phyloP scores from a whole-genome alignment of 64 coral and sea anemone genomes.

The Montipora capricornis region DNA sequence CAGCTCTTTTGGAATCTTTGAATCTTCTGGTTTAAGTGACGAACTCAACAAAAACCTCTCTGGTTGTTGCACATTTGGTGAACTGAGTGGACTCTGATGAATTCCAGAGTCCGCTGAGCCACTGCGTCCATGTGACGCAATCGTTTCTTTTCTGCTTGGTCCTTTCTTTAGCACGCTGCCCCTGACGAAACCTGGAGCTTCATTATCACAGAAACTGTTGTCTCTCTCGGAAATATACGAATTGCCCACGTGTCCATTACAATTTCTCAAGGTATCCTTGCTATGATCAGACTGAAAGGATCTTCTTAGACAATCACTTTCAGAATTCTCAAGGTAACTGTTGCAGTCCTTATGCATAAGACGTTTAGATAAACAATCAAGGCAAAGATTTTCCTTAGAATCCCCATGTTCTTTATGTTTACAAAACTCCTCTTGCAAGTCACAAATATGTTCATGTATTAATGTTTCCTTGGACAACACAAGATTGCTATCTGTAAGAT shows the following conservation, averaged over 20 bases:
- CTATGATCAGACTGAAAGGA: not conserved
- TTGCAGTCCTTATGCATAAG: not conserved
- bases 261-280: not conserved
- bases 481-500: not conserved
- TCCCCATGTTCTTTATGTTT: not conserved
- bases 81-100: constrained; percentile 63
- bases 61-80: constrained; percentile 37
- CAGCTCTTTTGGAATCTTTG: constrained; percentile 67
- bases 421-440: not conserved
- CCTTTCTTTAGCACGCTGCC: not conserved
- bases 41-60: constrained; percentile 15
- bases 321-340: not conserved
- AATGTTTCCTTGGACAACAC: constrained; percentile 18
- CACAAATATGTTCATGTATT: constrained; percentile 49
- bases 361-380: not conserved
- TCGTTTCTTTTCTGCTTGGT: constrained; percentile 16
- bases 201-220: constrained; percentile 63
- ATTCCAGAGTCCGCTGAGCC: constrained; percentile 85
- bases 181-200: constrained; percentile 23
- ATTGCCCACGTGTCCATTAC: not conserved
- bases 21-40: constrained; percentile 23
- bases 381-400: not conserved
- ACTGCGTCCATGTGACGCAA: constrained; percentile 80
- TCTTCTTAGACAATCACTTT: not conserved
- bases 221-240: constrained; percentile 48